Conservation (phyloP, 1,140 invertebrate genomes). For the Tenebrio molitor region DNA sequence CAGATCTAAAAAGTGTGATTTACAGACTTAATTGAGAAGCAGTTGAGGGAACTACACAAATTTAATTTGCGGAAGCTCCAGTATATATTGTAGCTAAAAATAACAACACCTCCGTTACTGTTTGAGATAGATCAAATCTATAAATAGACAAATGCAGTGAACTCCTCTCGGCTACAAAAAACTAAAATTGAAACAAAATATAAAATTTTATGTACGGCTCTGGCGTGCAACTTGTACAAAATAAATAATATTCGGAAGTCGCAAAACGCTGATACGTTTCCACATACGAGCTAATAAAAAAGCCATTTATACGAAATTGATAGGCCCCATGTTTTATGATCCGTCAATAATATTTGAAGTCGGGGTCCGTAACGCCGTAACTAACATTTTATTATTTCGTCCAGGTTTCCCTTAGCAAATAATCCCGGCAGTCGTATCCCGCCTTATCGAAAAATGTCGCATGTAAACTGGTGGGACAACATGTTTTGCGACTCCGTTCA, state of each 20-base stretch:
- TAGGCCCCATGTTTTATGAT: conserved; percentile 31
- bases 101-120: no score
- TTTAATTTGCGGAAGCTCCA: no score
- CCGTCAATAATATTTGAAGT: conserved; percentile 16
- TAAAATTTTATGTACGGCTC: not conserved
- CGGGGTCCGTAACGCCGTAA: not conserved
- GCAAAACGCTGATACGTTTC: conserved; percentile 33
- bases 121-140: no score
- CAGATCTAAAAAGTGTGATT: no score
- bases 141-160: no score
- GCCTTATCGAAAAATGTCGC: no score
- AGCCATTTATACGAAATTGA: conserved; percentile 37
- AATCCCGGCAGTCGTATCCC: not conserved
- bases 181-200: conserved; percentile 28
- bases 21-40: no score
- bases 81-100: no score
- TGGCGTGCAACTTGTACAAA: not conserved
- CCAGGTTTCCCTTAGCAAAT: not conserved
- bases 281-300: conserved; percentile 36
- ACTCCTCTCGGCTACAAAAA: not conserved
- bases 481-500: no score
- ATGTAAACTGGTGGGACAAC: no score
- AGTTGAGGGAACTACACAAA: no score
- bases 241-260: conserved; percentile 35
- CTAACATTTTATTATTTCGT: not conserved